Evolutionary conservation across 1,140 invertebrate genomes (phyloP).

Genomic region (Ceratosolen solmsi): DNA sequence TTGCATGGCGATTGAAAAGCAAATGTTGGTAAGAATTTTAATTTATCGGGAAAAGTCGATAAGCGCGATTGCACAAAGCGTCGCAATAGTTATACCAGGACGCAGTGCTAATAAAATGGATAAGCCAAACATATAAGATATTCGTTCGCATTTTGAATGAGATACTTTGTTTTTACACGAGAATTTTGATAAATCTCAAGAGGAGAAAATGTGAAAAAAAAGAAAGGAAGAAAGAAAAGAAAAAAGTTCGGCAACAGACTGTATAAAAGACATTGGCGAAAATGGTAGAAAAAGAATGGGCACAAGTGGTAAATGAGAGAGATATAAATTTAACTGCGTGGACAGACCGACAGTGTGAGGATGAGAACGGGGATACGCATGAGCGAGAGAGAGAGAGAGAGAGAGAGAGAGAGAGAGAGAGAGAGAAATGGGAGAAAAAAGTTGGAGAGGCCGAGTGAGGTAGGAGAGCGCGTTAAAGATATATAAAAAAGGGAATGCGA

Average conservation of each 20-base stretch:
- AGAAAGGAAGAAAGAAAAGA: neutral
- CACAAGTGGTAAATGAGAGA: conserved; percentile 43
- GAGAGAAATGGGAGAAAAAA: conserved; percentile 35
- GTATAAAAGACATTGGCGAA: conserved; percentile 13
- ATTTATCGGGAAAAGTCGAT: neutral
- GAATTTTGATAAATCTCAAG: conserved; percentile 21
- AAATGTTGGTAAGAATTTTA: neutral
- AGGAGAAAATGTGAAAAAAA: neutral
- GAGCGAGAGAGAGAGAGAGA: conserved; percentile 1
- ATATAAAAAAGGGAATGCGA: conserved; percentile 48
- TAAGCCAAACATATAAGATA: conserved; percentile 64
- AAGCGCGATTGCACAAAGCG: neutral
- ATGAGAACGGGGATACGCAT: conserved; percentile 35
- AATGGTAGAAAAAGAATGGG: conserved; percentile 12
- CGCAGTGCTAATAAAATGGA: conserved; percentile 46
- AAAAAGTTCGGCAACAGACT: neutral
- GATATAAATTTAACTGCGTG: conserved; percentile 50
- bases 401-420: conserved; percentile 37
- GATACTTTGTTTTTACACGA: conserved; percentile 23
- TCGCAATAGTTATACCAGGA: neutral
- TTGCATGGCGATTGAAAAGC: neutral
- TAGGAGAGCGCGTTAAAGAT: conserved; percentile 47
- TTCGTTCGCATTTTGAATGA: conserved; percentile 23
- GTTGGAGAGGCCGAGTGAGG: conserved; percentile 23
- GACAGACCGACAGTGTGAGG: conserved; percentile 46